Evolutionary conservation across 2,888 invertebrate species (phyloP).

Genomic region (Polietes domitor): DNA sequence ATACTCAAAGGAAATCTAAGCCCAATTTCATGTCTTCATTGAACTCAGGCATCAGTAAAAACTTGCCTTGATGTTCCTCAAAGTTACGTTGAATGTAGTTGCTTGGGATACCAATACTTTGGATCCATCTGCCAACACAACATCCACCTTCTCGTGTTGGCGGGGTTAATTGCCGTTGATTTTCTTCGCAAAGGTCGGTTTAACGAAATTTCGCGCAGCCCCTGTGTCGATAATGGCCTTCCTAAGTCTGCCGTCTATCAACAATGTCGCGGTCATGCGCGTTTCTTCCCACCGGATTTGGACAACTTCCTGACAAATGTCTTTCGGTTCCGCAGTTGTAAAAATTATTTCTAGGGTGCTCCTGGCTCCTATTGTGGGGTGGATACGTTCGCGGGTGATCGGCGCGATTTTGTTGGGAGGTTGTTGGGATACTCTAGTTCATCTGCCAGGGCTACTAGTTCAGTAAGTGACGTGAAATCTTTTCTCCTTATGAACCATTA

Average conservation of each 20-base stretch:
- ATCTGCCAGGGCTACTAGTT: neutral
- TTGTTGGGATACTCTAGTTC: slow-evolving; percentile 4
- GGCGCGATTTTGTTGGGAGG: neutral
- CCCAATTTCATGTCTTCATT: neutral
- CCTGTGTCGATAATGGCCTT: neutral
- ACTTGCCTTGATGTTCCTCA: neutral
- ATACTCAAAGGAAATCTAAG: neutral
- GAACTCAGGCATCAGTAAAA: neutral
- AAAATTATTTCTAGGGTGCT: no score
- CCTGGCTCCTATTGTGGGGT: no score
- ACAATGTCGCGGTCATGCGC: neutral
- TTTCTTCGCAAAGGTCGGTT: neutral
- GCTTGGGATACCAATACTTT: neutral
- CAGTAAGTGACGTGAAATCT: slow-evolving; percentile 16
- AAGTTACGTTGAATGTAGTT: neutral
- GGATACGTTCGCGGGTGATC: no score
- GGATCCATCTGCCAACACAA: neutral
- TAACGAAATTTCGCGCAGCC: neutral
- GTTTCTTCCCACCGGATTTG: neutral
- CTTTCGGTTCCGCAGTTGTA: no score
- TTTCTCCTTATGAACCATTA: slow-evolving; percentile 9
- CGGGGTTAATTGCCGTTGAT: neutral
- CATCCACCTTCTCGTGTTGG: neutral
- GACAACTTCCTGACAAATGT: no score
- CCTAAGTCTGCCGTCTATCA: neutral